A percentile compares a stretch with the other conserved stretches of the same genome.
phyloP scores from a whole-genome alignment of 1,140 invertebrate species.

The Drosophila elegans region DNA sequence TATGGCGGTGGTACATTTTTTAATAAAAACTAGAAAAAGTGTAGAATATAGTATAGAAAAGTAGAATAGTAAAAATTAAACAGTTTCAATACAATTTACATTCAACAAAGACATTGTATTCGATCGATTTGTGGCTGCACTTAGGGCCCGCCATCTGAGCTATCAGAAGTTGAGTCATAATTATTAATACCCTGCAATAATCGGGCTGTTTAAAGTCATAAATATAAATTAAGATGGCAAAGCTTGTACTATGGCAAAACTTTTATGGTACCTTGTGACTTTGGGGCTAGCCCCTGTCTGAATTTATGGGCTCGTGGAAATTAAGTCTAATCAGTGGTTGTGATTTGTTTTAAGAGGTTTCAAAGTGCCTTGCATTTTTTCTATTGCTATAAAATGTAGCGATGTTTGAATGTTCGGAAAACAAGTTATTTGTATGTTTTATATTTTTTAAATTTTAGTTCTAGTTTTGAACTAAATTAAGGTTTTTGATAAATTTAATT shows the following conservation, averaged over 20 bases:
- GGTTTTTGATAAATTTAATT: too few relatives aligned
- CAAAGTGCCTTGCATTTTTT: not conserved
- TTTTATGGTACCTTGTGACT: slow-evolving; percentile 44
- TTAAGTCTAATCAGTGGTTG: slow-evolving; percentile 71
- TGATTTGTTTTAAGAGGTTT: slow-evolving; percentile 53
- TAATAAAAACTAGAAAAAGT: not conserved
- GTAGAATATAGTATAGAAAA: too few relatives aligned
- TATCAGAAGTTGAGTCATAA: slow-evolving; percentile 37
- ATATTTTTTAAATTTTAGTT: too few relatives aligned
- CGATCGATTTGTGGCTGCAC: slow-evolving; percentile 14
- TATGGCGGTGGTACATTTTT: too few relatives aligned
- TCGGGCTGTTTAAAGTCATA: slow-evolving; percentile 27
- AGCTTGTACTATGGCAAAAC: slow-evolving; percentile 27
- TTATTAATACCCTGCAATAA: slow-evolving; percentile 40
- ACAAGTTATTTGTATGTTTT: too few relatives aligned
- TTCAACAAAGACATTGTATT: not conserved
- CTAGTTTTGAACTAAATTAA: too few relatives aligned
- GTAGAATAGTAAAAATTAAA: not conserved
- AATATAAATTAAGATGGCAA: slow-evolving; percentile 34
- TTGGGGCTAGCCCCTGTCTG: slow-evolving; percentile 21
- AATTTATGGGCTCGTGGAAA: slow-evolving; percentile 65
- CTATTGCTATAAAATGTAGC: not conserved
- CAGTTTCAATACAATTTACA: not conserved
- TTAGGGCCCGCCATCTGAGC: slow-evolving; percentile 4
- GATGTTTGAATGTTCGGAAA: too few relatives aligned